Conservation (phyloP, 2,797 vertebrate species). For the Linurgus olivaceus region DNA sequence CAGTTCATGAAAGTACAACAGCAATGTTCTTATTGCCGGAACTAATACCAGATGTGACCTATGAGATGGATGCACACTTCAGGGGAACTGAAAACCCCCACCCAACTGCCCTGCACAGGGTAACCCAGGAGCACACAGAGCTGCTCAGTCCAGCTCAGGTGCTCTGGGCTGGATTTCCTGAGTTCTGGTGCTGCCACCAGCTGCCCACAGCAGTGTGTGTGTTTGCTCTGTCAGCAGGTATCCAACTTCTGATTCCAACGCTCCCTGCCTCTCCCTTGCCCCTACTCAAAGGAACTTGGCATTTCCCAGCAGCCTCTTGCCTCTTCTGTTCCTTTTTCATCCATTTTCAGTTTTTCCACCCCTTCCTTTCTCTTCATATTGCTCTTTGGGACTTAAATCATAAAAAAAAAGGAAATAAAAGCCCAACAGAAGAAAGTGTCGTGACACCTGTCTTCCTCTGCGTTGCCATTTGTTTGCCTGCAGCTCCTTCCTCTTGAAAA, state of each 20-base stretch:
- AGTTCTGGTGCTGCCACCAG: not conserved
- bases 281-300: not conserved
- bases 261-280: not conserved
- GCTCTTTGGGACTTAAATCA: not conserved
- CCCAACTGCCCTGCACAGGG: not conserved
- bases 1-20: not conserved
- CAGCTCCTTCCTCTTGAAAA: not conserved
- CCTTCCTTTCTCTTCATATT: not conserved
- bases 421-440: not conserved
- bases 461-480: conserved; percentile 5
- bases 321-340: not conserved
- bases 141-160: not conserved
- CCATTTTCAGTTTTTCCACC: not conserved
- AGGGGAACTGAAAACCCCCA: not conserved
- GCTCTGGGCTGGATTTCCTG: not conserved
- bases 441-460: not conserved
- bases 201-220: not conserved
- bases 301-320: not conserved
- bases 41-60: not conserved
- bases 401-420: not conserved
- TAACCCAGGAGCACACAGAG: not conserved
- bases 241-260: not conserved
- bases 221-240: not conserved
- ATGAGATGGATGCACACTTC: not conserved
- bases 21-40: not conserved